phyloP scores from a whole-genome alignment of 2,888 invertebrate species.

The Dasypogon diadema region DNA sequence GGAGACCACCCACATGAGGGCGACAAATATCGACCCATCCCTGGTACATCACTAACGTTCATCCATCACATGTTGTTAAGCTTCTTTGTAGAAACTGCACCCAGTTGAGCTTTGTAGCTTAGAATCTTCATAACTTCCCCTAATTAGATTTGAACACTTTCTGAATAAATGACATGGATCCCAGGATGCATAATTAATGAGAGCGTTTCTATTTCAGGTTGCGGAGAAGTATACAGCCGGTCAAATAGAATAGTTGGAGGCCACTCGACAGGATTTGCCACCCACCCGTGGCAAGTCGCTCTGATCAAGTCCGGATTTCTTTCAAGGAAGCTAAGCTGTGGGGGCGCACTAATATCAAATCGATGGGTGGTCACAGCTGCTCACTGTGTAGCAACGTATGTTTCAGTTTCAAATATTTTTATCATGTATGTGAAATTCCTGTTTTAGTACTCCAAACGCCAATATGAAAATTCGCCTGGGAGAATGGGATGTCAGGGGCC shows the following conservation, averaged over 20 bases:
- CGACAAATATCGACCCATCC: slow-evolving; percentile 66
- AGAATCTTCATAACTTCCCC: slow-evolving; percentile 7
- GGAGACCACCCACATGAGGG: slow-evolving; percentile 46
- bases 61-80: slow-evolving; percentile 17
- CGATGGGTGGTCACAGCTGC: slow-evolving; percentile 94
- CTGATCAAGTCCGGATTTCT: slow-evolving; percentile 92
- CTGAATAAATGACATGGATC: not conserved
- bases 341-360: slow-evolving; percentile 89
- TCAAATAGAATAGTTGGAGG: slow-evolving; percentile 94
- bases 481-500: slow-evolving; percentile 92
- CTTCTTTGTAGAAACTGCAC: slow-evolving; percentile 27
- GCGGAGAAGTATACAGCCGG: slow-evolving; percentile 88
- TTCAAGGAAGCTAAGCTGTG: slow-evolving; percentile 90
- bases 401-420: not conserved
- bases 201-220: slow-evolving; percentile 75
- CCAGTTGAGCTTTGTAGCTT: slow-evolving; percentile 10
- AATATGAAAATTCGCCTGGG: slow-evolving; percentile 90
- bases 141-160: not conserved
- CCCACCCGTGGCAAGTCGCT: slow-evolving; percentile 95
- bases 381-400: slow-evolving; percentile 92
- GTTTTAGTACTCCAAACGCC: slow-evolving; percentile 82
- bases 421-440: not conserved
- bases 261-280: slow-evolving; percentile 89
- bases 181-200: not conserved
- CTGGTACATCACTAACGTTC: slow-evolving; percentile 62